A percentile compares a stretch with the other conserved stretches of the same genome.
These are phyloP conservation scores for Xylota segnis DNA, from an alignment of 2,888 invertebrate genomes.

Conservation along the genomic window DNA sequence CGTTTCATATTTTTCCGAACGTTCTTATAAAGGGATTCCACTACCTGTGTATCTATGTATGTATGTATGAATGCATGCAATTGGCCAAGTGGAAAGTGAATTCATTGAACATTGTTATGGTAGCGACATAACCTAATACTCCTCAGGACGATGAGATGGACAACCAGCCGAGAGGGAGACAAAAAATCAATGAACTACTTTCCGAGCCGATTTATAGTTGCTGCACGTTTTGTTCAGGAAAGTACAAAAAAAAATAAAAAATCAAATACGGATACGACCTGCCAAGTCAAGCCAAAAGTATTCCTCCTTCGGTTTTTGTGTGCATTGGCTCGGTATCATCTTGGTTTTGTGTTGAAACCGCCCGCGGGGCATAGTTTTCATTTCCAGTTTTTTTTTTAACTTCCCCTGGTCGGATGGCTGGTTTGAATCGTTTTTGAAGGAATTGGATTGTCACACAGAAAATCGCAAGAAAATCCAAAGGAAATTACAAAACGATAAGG, in stretches of 20 bases:
- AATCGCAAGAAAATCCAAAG: constrained; percentile 68
- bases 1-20: constrained; percentile 70
- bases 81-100: constrained; percentile 76
- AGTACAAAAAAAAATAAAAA: constrained; percentile 48
- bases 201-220: constrained; percentile 75
- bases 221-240: constrained; percentile 59
- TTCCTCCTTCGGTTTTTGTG: constrained; percentile 66
- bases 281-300: constrained; percentile 73
- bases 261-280: constrained; percentile 74
- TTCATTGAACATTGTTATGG: constrained; percentile 76
- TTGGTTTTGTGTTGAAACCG: constrained; percentile 74
- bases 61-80: constrained; percentile 57
- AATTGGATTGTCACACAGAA: constrained; percentile 72
- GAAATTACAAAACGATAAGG: constrained; percentile 76
- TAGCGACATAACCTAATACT: constrained; percentile 70
- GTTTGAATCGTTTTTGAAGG: constrained; percentile 60
- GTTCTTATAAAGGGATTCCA: constrained; percentile 23
- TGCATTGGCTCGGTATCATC: constrained; percentile 75
- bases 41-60: background rate
- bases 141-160: constrained; percentile 35
- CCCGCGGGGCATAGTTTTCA: constrained; percentile 68
- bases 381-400: constrained; percentile 17
- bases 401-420: constrained; percentile 36
- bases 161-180: constrained; percentile 29
- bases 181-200: constrained; percentile 76